phyloP scores from a whole-genome alignment of 2,888 invertebrate genomes.

The Balanococcus diminutus region DNA sequence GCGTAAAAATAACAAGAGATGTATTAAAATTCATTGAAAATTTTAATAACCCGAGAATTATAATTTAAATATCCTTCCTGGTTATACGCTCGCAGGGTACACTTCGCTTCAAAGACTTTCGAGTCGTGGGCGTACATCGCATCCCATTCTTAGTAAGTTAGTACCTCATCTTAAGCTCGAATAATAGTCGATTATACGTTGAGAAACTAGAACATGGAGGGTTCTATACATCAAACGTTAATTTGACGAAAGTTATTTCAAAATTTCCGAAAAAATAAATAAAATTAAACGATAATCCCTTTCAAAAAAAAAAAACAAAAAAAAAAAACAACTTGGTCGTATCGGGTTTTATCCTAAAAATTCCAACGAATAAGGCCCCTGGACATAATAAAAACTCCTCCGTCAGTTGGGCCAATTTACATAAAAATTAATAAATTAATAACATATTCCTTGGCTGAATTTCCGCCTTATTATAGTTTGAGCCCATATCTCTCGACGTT shows the following conservation, averaged over 20 bases:
- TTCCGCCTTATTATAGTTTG: too few species aligned
- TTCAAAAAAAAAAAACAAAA: not conserved
- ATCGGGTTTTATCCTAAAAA: not conserved
- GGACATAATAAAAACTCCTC: not conserved
- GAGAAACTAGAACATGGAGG: not conserved
- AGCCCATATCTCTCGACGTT: not conserved
- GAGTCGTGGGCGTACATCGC: not conserved
- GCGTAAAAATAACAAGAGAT: not conserved
- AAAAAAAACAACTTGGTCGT: not conserved
- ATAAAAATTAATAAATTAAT: slow-evolving; percentile 3
- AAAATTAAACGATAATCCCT: too few species aligned
- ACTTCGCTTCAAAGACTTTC: not conserved
- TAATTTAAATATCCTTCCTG: not conserved
- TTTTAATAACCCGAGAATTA: slow-evolving; percentile 2
- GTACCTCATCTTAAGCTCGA: not conserved
- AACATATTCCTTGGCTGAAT: not conserved
- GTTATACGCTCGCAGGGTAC: not conserved
- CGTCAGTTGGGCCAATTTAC: not conserved
- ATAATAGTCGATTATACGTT: not conserved
- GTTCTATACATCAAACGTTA: not conserved
- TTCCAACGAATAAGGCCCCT: not conserved
- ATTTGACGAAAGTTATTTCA: not conserved
- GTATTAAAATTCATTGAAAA: not conserved
- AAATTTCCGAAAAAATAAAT: not conserved
- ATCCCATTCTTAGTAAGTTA: not conserved